A percentile compares a stretch with the other conserved stretches of the same genome.
Conservation (phyloP, 2,113 vertebrate genomes). For the Butorides virescens region DNA sequence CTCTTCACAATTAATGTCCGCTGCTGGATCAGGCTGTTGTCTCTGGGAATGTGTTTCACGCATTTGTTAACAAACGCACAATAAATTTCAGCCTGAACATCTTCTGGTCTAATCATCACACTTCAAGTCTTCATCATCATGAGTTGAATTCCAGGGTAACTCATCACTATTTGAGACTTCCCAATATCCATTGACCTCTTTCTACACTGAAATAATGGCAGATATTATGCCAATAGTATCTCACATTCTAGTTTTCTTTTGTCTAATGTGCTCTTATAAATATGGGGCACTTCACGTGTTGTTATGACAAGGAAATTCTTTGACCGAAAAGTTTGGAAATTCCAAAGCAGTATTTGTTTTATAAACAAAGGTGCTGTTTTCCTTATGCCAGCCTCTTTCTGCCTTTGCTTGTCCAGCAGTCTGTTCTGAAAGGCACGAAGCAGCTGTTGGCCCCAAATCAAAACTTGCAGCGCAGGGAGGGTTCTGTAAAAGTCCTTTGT, state of each 20-base stretch:
- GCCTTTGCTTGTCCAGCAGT: constrained; percentile 58
- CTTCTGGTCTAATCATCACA: background rate
- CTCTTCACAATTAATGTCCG: background rate
- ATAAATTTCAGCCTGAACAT: constrained; percentile 19
- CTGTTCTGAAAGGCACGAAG: constrained; percentile 67
- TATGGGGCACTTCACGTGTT: constrained; percentile 15
- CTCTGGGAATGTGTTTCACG: background rate
- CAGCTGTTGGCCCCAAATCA: constrained; percentile 69
- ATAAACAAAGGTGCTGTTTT: constrained; percentile 51
- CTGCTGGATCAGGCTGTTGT: constrained; percentile 20
- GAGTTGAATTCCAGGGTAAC: background rate
- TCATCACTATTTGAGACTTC: background rate
- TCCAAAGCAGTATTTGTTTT: constrained; percentile 46
- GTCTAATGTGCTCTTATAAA: background rate
- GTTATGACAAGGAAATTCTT: constrained; percentile 61
- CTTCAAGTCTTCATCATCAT: background rate
- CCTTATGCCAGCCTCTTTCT: constrained; percentile 45
- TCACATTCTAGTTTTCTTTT: background rate
- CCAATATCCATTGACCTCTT: background rate
- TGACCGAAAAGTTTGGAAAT: constrained; percentile 43
- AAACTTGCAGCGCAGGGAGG: constrained; percentile 50
- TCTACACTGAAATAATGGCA: background rate
- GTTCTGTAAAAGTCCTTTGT: constrained; percentile 72
- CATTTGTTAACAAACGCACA: constrained; percentile 22
- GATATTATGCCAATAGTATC: background rate